Percentiles rank a stretch among this genome's conserved stretches.
Evolutionary conservation across 2,888 invertebrate genomes (phyloP).

Genomic region (Diloba caeruleocephala): DNA sequence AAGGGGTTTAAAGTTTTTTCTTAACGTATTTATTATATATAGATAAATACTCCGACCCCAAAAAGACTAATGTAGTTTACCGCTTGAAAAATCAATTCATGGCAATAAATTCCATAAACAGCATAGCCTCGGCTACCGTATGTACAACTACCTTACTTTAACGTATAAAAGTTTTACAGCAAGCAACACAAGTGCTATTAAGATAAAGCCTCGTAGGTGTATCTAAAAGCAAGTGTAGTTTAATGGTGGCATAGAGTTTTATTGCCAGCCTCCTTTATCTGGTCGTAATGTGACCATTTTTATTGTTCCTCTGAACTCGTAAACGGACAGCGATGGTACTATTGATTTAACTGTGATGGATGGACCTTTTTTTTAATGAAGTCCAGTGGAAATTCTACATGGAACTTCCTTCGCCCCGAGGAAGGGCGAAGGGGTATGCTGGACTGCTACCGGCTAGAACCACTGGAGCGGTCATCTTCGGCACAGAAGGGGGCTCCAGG

Average conservation of each 20-base stretch:
- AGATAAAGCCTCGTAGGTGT: slow-evolving; percentile 29
- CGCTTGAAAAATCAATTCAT: background rate
- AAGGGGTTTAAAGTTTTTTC: no score
- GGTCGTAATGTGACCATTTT: slow-evolving; percentile 36
- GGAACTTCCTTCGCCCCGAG: no score
- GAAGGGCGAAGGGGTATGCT: no score
- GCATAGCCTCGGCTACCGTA: slow-evolving; percentile 8
- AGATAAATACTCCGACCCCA: no score
- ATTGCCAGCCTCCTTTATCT: slow-evolving; percentile 44
- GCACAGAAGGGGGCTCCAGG: no score
- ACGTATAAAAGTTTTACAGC: slow-evolving; percentile 24
- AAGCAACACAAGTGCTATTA: slow-evolving; percentile 32
- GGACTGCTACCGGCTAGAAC: no score
- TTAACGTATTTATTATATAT: no score
- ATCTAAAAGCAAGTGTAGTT: slow-evolving; percentile 28
- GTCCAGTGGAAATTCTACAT: no score
- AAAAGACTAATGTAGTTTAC: no score
- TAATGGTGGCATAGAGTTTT: slow-evolving; percentile 42
- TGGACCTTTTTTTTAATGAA: no score
- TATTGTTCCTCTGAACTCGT: slow-evolving; percentile 39
- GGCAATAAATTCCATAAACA: background rate
- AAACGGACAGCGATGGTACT: slow-evolving; percentile 26
- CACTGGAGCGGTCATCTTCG: no score
- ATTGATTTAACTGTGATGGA: slow-evolving; percentile 43
- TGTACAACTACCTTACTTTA: slow-evolving; percentile 8